Evolutionary conservation across 2,888 invertebrate genomes (phyloP).

Genomic region (Agriopis aurantiaria): DNA sequence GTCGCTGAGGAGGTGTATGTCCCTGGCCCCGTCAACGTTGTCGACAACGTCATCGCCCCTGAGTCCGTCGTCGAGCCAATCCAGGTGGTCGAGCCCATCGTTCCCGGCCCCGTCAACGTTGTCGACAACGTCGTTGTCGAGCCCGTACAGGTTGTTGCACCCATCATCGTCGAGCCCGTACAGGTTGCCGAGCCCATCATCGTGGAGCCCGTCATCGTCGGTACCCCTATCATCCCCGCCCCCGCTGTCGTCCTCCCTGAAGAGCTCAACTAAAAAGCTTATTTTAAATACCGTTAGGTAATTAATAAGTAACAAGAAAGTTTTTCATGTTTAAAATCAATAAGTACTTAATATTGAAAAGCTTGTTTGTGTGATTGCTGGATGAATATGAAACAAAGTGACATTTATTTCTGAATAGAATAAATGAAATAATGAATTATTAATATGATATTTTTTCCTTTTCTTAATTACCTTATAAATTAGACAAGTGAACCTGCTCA

Average conservation of each 20-base stretch:
- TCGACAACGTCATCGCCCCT: slow-evolving; percentile 37
- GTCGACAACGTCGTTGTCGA: slow-evolving; percentile 40
- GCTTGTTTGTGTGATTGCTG: slow-evolving; percentile 20
- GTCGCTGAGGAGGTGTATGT: slow-evolving; percentile 38
- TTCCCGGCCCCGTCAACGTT: slow-evolving; percentile 19
- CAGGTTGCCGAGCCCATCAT: slow-evolving; percentile 14
- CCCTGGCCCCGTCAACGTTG: slow-evolving; percentile 36
- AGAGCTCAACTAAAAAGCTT: slow-evolving; percentile 45
- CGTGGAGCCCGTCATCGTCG: slow-evolving; percentile 39
- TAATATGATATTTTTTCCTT: not conserved
- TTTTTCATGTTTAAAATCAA: slow-evolving; percentile 7
- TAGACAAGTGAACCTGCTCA: too few species aligned
- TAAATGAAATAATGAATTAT: slow-evolving; percentile 3
- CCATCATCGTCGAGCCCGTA: slow-evolving; percentile 33
- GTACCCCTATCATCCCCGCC: slow-evolving; percentile 45
- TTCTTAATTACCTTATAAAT: not conserved
- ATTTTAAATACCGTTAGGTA: not conserved
- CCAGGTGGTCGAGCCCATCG: slow-evolving; percentile 19
- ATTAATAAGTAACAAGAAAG: not conserved
- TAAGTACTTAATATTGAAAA: not conserved
- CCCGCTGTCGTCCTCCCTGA: slow-evolving; percentile 50
- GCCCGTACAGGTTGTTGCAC: slow-evolving; percentile 37
- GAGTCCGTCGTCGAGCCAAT: slow-evolving; percentile 28
- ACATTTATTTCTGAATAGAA: slow-evolving; percentile 1
- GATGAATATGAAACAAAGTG: slow-evolving; percentile 19